Conservation (phyloP, 2,113 vertebrate genomes). For the Orthonyx spaldingii region DNA sequence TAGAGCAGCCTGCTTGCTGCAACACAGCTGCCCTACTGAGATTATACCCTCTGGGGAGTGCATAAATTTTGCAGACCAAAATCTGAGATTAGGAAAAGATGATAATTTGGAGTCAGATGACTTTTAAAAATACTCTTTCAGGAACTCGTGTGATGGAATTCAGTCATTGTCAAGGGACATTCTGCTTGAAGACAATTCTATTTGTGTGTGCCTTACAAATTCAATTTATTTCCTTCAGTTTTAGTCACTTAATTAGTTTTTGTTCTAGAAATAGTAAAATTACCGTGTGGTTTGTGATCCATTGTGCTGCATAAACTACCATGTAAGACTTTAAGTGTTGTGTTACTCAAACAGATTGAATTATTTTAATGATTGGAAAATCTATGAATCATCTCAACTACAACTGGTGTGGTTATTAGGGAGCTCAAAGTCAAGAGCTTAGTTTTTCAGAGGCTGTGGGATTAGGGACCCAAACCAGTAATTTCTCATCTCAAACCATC, state of each 20-base stretch:
- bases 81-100: neutral
- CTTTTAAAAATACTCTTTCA: slow-evolving; percentile 14
- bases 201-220: neutral
- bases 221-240: neutral
- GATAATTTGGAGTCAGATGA: neutral
- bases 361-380: slow-evolving; percentile 43
- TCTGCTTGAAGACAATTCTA: neutral
- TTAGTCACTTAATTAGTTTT: slow-evolving; percentile 13
- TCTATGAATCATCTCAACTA: slow-evolving; percentile 33
- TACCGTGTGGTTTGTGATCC: neutral
- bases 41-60: neutral
- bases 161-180: neutral
- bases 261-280: slow-evolving; percentile 47
- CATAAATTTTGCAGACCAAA: neutral
- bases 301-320: neutral
- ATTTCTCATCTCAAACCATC: neutral
- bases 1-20: neutral
- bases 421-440: neutral
- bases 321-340: neutral
- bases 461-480: neutral
- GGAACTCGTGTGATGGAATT: neutral
- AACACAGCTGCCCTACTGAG: neutral
- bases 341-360: slow-evolving; percentile 19
- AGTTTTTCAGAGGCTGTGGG: neutral
- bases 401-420: neutral